Base-by-base conservation (phyloP, 1,140 invertebrate genomes). In the Popillia japonica region DNA sequence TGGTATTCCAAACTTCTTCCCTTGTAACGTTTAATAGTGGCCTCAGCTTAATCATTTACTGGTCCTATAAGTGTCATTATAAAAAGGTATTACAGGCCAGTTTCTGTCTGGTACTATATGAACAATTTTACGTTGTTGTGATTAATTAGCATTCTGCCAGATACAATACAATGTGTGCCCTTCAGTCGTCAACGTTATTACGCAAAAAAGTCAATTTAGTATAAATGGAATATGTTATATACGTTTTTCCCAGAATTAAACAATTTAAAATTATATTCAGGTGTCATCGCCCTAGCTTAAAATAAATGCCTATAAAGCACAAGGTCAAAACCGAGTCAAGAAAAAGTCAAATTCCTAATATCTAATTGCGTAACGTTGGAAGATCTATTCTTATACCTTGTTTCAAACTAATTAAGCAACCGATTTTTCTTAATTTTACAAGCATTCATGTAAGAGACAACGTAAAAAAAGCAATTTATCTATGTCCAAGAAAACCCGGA, bases 391-490 rank as follows among this genome's bases (percentile, higher is more conserved):
- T n/a, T 55, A n/a, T 55, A 3, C 14, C 6, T 2, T 14, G 6
- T n/a, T 34, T 68, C 9, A 22, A 34, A 11, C 61, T 68, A 68
- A 27, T 27, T 22, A 17, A 0, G 11, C 22, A 11, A 68, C 20
- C 61, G 27, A 68, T 68, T 22, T 68, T 9, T 68, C 11, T 68
- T 68, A 68, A 27, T 68, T 68, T 27, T 23, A 68, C 61, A 34
- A 68, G 27, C 22, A 34, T 22, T 68, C 22, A 68, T 23, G 8
- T 68, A 34, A 68, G 22, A 68, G 27, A 22, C 8, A 8, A 27
- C 22, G 22, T 2, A 22, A 68, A 68, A 64, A 64, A 68, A 68
- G 61, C 22, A 17, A 27, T 68, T 68, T 68, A 68, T 68, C 61
- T 68, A 8, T 11, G 22, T 23, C 61, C 22, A 14, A 68, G 48